These are phyloP conservation scores for Callinectes sapidus DNA, from an alignment of 2,888 invertebrate species.

Conservation along the genomic window DNA sequence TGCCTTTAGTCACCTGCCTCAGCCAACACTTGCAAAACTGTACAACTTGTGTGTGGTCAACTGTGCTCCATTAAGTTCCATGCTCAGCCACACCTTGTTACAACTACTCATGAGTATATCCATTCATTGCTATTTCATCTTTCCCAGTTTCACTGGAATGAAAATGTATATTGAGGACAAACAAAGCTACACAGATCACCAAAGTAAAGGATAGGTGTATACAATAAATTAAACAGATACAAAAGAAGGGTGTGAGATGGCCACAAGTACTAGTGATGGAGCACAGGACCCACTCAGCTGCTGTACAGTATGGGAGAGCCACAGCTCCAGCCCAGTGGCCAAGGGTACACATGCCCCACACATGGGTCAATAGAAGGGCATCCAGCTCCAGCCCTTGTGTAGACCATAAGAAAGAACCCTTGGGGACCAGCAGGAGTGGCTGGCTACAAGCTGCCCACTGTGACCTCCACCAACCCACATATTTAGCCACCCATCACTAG, in stretches of 20 bases:
- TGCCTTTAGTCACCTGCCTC: background rate
- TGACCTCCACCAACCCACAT: constrained; percentile 44
- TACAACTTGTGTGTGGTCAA: constrained; percentile 30
- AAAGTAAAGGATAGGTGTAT: background rate
- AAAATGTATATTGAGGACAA: background rate
- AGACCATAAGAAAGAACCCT: constrained; percentile 10
- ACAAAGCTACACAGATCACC: background rate
- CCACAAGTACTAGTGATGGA: constrained; percentile 7
- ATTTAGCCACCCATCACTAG: constrained; percentile 42
- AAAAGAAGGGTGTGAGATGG: constrained; percentile 4
- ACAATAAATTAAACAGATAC: background rate
- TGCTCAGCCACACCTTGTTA: background rate
- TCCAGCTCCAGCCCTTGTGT: background rate
- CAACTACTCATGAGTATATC: background rate
- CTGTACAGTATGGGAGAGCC: constrained; percentile 30
- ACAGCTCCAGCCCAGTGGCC: constrained; percentile 26
- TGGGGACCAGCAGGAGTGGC: background rate
- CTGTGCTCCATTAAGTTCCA: constrained; percentile 33
- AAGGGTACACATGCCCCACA: constrained; percentile 23
- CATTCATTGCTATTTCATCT: background rate
- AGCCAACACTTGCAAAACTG: constrained; percentile 7
- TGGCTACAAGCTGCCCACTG: constrained; percentile 25
- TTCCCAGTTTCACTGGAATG: background rate
- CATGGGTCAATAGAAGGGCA: constrained; percentile 4
- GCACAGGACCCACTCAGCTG: constrained; percentile 27